These are phyloP conservation scores for Colius striatus DNA, from an alignment of 2,113 vertebrate species.

Conservation along the genomic window DNA sequence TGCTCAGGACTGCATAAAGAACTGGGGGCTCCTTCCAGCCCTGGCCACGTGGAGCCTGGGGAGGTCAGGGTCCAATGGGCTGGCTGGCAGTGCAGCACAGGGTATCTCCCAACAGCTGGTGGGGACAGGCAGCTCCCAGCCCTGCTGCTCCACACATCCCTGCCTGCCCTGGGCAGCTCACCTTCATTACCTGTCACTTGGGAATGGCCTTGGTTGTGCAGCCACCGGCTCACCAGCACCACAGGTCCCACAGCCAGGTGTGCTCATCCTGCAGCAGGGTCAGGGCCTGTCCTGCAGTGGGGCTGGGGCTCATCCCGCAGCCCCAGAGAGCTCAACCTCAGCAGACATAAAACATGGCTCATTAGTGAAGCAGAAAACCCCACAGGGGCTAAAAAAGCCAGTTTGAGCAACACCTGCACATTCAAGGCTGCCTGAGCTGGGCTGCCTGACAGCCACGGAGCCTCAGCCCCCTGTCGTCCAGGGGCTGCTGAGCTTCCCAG, in stretches of 20 bases:
- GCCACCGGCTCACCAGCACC: neutral
- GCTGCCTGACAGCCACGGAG: fast-evolving
- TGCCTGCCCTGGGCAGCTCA: neutral
- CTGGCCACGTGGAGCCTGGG: too few relatives aligned
- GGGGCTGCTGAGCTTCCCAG: neutral
- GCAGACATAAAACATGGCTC: neutral
- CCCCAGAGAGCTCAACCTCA: neutral
- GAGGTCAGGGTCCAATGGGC: neutral
- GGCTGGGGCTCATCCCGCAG: neutral
- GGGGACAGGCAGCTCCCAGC: neutral
- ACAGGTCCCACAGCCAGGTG: neutral
- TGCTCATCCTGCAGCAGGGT: neutral
- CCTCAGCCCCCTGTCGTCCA: fast-evolving
- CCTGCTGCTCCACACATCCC: fast-evolving
- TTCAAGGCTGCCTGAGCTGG: fast-evolving
- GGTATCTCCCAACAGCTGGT: neutral
- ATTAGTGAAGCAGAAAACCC: neutral
- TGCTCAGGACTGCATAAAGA: fast-evolving
- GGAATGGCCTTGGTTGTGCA: neutral
- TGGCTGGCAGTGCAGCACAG: fast-evolving
- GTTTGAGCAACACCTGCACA: neutral
- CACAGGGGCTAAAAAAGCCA: neutral
- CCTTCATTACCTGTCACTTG: neutral
- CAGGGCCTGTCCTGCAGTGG: neutral
- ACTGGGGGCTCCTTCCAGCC: neutral